Evolutionary conservation across 2,888 invertebrate genomes (phyloP).

Genomic region (Bimastos eiseni): DNA sequence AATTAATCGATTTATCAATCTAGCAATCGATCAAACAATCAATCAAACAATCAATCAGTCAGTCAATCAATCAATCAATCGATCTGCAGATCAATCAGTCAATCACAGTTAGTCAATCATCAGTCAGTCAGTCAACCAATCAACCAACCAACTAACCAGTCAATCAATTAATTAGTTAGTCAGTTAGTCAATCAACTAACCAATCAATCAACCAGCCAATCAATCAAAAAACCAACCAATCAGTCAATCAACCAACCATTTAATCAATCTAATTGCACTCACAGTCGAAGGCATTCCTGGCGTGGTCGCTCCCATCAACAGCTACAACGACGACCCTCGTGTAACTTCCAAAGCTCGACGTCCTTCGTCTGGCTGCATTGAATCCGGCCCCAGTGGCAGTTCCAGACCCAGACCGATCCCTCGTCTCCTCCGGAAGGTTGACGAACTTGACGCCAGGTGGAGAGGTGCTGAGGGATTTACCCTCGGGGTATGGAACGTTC

Average conservation of each 20-base stretch:
- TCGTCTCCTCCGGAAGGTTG: background rate
- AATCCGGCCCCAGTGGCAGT: background rate
- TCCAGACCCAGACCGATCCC: background rate
- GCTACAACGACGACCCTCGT: conserved; percentile 41
- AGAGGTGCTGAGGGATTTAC: background rate
- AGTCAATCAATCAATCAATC: background rate
- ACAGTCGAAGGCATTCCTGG: conserved; percentile 45
- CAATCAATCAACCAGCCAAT: background rate
- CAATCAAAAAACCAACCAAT: background rate
- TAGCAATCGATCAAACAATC: background rate
- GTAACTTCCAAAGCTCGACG: conserved; percentile 38
- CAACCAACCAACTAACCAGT: background rate
- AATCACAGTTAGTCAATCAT: background rate
- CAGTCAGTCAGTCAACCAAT: background rate
- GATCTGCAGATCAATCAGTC: background rate
- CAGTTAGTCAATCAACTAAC: background rate
- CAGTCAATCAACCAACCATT: background rate
- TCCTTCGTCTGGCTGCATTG: conserved; percentile 26
- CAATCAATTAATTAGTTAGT: background rate
- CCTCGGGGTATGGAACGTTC: background rate
- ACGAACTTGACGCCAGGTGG: conserved; percentile 18
- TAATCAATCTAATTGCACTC: conserved; percentile 19
- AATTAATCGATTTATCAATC: background rate
- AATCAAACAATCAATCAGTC: background rate
- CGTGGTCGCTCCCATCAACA: conserved; percentile 42